Conservation (phyloP, 2,113 vertebrate species). For the Micromys minutus region DNA sequence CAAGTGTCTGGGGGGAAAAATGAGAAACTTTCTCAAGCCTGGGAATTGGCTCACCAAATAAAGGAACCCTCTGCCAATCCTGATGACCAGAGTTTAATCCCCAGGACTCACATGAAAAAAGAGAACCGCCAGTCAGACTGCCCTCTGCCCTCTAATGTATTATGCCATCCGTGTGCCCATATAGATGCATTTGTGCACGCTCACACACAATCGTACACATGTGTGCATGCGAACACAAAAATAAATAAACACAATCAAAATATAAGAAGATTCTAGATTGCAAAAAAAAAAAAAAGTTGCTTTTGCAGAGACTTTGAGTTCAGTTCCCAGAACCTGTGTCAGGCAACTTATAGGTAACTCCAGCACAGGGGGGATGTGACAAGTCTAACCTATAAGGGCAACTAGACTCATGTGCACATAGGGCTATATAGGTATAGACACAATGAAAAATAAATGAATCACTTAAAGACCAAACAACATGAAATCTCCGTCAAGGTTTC, state of each 20-base stretch:
- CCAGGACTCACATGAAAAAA: not conserved
- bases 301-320: not conserved
- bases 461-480: not conserved
- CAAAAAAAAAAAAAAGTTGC: no score
- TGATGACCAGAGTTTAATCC: not conserved
- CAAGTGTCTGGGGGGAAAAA: no score
- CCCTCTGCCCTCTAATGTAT: not conserved
- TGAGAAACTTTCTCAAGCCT: constrained; percentile 14
- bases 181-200: no score
- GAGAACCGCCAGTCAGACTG: not conserved
- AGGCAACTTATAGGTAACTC: not conserved
- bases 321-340: not conserved
- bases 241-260: not conserved
- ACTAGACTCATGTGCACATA: not conserved
- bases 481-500: not conserved
- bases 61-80: not conserved
- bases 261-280: not conserved
- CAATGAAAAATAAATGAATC: not conserved
- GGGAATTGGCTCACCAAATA: not conserved
- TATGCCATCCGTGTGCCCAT: not conserved
- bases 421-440: not conserved
- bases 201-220: not conserved
- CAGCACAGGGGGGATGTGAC: not conserved
- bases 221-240: not conserved
- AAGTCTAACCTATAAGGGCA: not conserved